Evolutionary conservation across 1,140 invertebrate genomes (phyloP), one percentile per base, ranked within the genome.

Genomic region (Macrotrachela quadricornifera): DNA sequence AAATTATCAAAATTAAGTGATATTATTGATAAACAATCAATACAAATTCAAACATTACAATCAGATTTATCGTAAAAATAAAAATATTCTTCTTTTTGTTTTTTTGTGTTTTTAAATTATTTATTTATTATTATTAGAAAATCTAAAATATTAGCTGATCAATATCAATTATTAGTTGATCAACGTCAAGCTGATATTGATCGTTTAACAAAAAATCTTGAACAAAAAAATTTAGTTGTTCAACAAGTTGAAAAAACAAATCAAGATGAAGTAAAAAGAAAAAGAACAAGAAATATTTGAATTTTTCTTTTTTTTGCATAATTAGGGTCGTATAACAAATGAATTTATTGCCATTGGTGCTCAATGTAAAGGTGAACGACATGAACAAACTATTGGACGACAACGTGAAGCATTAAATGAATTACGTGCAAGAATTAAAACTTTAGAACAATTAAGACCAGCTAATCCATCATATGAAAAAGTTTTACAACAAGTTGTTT

Each of bases 401-500:
- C 68, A 71, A 56, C 57, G 66, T 45, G 66, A 68, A 46, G 69
- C 69, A 17, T 52, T 71, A 14, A 60, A 64, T 30, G 67, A 71
- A 55, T 59, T 71, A 11, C 55, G 69, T 46, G 40, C 59, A 6
- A 56, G 64, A 43, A 57, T 70, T 17, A 70, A 66, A 59, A 51
- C 49, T 6, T 49, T 71, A 45, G 69, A 70, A 55, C 50, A 54
- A 47, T 40, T 45, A 30, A 21, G 54, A 12, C 41, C 49, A 10
- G 42, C 56, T 17, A 39, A 54, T 54, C 18, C 65, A 16, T 62
- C 60, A 41, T 60, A 64, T 18, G 64, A 68, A 53, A 62, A 66
- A 52, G 66, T 66, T 10, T 51, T 69, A 30, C 51, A 53, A 17
- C 65, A 69, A 51, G 65, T 69, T 16, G 58, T 64, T 15, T 51